These are phyloP conservation scores for Ammodytes dubius DNA, from an alignment of 2,113 vertebrate species.

Conservation along the genomic window DNA sequence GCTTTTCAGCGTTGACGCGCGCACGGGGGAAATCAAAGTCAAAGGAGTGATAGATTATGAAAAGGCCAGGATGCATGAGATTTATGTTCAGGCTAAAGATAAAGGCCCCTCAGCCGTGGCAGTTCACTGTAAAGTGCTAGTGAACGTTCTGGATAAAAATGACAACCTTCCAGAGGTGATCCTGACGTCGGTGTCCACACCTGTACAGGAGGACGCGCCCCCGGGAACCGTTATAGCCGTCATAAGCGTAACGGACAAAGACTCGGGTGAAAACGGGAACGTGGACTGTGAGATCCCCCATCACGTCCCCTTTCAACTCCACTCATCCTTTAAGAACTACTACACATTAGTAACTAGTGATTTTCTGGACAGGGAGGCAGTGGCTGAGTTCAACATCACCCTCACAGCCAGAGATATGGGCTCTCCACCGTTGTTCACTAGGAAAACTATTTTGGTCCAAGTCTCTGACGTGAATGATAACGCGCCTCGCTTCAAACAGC, in stretches of 20 bases:
- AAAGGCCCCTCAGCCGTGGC: conserved; percentile 89
- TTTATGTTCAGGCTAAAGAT: conserved; percentile 92
- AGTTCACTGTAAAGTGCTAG: conserved; percentile 88
- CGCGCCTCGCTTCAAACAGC: conserved; percentile 86
- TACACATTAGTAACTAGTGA: conserved; percentile 89
- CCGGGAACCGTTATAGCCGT: conserved; percentile 89
- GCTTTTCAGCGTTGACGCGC: conserved; percentile 81
- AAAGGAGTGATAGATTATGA: conserved; percentile 85
- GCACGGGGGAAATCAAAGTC: conserved; percentile 83
- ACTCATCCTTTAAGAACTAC: conserved; percentile 91
- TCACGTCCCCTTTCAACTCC: conserved; percentile 87
- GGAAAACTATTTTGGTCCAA: conserved; percentile 82
- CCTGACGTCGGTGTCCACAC: conserved; percentile 82
- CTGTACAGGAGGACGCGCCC: conserved; percentile 85
- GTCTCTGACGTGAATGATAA: conserved; percentile 90
- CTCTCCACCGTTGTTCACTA: conserved; percentile 83
- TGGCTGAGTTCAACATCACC: conserved; percentile 87
- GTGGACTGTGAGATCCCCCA: conserved; percentile 87
- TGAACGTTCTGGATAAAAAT: conserved; percentile 82
- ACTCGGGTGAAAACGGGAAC: conserved; percentile 88
- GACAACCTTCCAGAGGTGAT: conserved; percentile 83
- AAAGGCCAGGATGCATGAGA: conserved; percentile 86
- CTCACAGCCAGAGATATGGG: conserved; percentile 88
- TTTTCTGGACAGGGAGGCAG: conserved; percentile 86
- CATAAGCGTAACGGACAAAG: conserved; percentile 89